phyloP scores from a whole-genome alignment of 2,797 vertebrate genomes.

The Orientallactaga sibirica region DNA sequence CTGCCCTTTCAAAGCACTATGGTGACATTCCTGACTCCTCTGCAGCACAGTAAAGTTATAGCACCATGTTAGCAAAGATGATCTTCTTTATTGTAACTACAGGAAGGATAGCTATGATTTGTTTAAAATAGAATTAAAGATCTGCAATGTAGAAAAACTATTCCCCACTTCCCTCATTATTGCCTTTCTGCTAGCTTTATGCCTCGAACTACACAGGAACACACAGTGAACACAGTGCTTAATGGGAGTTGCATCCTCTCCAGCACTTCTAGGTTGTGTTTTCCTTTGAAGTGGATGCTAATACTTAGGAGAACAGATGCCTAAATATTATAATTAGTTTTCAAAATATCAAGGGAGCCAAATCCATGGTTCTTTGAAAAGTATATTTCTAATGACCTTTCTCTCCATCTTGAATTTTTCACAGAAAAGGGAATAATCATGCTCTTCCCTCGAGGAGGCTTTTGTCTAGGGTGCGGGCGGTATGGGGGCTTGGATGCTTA shows the following conservation, averaged over 20 bases:
- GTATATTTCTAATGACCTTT: not conserved
- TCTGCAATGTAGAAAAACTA: not conserved
- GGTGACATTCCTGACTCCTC: not conserved
- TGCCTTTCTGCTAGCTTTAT: not conserved
- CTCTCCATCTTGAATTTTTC: not conserved
- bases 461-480: rapidly evolving
- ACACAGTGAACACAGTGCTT: not conserved
- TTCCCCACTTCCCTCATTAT: too few species aligned
- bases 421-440: not conserved
- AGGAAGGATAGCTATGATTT: not conserved
- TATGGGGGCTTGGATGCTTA: not conserved
- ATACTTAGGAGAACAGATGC: constrained; percentile 13
- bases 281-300: constrained; percentile 56
- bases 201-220: not conserved
- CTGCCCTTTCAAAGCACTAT: not conserved
- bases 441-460: not conserved
- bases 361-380: not conserved
- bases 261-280: not conserved
- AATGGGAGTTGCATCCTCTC: not conserved
- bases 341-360: not conserved
- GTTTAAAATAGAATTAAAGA: not conserved
- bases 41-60: not conserved
- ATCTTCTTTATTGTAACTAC: not conserved
- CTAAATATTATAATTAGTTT: constrained; percentile 40
- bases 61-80: not conserved